Percentiles rank a stretch among this genome's conserved stretches.
These are phyloP conservation scores for Gouania willdenowi DNA, from an alignment of 2,797 vertebrate species.

Conservation along the genomic window DNA sequence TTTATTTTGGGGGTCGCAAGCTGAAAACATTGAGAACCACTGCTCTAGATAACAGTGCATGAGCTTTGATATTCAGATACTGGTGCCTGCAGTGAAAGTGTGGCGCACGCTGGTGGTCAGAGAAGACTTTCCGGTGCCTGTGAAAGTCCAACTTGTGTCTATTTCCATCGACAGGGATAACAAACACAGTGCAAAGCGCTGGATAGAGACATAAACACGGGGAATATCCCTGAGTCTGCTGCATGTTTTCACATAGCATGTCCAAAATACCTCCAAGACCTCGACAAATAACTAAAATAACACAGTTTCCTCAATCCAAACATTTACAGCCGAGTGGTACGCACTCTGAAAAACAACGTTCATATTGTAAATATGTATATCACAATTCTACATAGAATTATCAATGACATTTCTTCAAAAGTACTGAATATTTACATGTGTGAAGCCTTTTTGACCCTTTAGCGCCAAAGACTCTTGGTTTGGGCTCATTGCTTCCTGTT, in stretches of 20 bases:
- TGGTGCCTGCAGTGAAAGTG: conserved; percentile 22
- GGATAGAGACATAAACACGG: conserved; percentile 58
- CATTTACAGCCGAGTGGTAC: conserved; percentile 17
- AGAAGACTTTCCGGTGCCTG: conserved; percentile 51
- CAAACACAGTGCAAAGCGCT: conserved; percentile 51
- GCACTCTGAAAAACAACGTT: conserved; percentile 10
- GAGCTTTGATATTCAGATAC: conserved; percentile 19
- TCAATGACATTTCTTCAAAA: background rate
- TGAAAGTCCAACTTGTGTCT: conserved; percentile 57
- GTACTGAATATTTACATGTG: background rate
- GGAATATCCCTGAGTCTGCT: conserved; percentile 40
- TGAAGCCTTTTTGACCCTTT: background rate
- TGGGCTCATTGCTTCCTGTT: conserved; percentile 44
- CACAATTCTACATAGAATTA: background rate
- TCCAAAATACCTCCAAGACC: conserved; percentile 49
- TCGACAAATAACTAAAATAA: conserved; percentile 64
- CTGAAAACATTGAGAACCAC: no score
- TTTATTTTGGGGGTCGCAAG: no score
- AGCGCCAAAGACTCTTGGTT: conserved; percentile 5
- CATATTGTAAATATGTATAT: conserved; percentile 10
- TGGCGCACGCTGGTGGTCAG: conserved; percentile 13
- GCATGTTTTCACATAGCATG: conserved; percentile 61
- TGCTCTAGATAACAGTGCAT: conserved; percentile 4
- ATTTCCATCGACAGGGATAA: conserved; percentile 61
- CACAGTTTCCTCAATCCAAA: conserved; percentile 45